Percentiles rank a stretch among this genome's conserved stretches.
Conservation (phyloP, 2,797 vertebrate genomes). For the Anguilla obscura region DNA sequence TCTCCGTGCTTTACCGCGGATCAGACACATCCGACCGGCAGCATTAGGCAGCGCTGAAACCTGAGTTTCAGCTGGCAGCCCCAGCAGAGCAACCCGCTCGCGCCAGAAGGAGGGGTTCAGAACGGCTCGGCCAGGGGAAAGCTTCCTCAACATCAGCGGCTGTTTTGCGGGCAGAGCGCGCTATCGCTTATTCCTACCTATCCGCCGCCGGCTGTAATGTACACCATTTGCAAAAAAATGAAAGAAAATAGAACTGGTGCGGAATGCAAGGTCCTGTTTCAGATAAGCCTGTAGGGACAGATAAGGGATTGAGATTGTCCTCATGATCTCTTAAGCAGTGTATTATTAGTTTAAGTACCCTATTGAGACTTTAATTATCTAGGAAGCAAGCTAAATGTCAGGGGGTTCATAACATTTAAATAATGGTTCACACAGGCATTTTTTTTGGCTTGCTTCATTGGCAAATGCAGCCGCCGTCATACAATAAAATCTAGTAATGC, state of each 20-base stretch:
- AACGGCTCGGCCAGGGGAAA: not conserved
- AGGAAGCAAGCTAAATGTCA: not conserved
- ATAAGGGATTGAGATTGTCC: constrained; percentile 5
- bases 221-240: not conserved
- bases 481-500: not conserved
- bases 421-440: not conserved
- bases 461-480: not conserved
- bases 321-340: constrained; percentile 28
- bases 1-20: constrained; percentile 19
- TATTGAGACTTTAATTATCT: constrained; percentile 26
- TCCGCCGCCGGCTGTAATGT: not conserved
- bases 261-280: not conserved
- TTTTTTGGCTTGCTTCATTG: not conserved
- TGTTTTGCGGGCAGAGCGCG: not conserved
- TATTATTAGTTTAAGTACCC: constrained; percentile 11
- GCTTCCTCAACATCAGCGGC: not conserved
- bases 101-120: not conserved
- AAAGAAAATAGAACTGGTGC: not conserved
- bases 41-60: not conserved
- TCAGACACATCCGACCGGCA: not conserved
- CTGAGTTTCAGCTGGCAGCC: not conserved
- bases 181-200: not conserved
- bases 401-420: constrained; percentile 17
- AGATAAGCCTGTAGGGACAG: not conserved
- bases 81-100: not conserved